These are phyloP conservation scores for Lamprologus sp. DNA, from an alignment of 2,113 vertebrate species.

Conservation along the genomic window DNA sequence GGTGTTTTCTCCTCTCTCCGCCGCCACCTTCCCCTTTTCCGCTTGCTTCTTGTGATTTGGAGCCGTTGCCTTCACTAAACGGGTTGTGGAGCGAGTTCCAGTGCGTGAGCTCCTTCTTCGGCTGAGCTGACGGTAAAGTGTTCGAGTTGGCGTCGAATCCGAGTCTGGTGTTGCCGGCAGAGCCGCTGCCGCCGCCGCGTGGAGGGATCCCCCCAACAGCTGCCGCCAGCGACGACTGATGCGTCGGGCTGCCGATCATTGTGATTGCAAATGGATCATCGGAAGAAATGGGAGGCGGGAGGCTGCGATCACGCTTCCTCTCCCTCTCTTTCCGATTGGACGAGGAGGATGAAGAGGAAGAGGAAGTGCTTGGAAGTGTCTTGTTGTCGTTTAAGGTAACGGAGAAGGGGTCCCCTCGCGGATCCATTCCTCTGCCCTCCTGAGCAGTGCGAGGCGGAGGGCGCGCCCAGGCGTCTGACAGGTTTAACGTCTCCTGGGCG, in stretches of 20 bases:
- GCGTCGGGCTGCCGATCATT: slow-evolving; percentile 75
- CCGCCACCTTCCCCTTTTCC: slow-evolving; percentile 17
- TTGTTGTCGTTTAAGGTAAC: slow-evolving; percentile 32
- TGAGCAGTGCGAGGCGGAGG: slow-evolving; percentile 27
- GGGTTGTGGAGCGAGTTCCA: slow-evolving; percentile 76
- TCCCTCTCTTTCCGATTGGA: slow-evolving; percentile 57
- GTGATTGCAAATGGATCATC: slow-evolving; percentile 75
- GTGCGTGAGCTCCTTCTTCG: slow-evolving; percentile 60
- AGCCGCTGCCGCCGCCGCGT: background rate
- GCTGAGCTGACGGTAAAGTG: slow-evolving; percentile 29
- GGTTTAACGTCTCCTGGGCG: slow-evolving; percentile 17
- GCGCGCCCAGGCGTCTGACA: slow-evolving; percentile 28
- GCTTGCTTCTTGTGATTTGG: slow-evolving; percentile 34
- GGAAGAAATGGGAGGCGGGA: slow-evolving; percentile 52
- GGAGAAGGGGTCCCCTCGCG: slow-evolving; percentile 55
- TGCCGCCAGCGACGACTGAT: slow-evolving; percentile 60
- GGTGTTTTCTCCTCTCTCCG: slow-evolving; percentile 52
- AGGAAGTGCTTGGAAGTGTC: slow-evolving; percentile 40
- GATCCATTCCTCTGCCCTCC: slow-evolving; percentile 35
- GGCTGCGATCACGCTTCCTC: slow-evolving; percentile 58
- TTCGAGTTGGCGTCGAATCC: background rate
- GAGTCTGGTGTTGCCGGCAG: background rate
- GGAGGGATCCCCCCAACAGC: slow-evolving; percentile 7
- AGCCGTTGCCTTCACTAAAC: slow-evolving; percentile 48
- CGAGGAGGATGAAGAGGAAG: slow-evolving; percentile 44